Evolutionary conservation across 2,113 vertebrate genomes (phyloP).

Genomic region (Oceanites oceanicus): DNA sequence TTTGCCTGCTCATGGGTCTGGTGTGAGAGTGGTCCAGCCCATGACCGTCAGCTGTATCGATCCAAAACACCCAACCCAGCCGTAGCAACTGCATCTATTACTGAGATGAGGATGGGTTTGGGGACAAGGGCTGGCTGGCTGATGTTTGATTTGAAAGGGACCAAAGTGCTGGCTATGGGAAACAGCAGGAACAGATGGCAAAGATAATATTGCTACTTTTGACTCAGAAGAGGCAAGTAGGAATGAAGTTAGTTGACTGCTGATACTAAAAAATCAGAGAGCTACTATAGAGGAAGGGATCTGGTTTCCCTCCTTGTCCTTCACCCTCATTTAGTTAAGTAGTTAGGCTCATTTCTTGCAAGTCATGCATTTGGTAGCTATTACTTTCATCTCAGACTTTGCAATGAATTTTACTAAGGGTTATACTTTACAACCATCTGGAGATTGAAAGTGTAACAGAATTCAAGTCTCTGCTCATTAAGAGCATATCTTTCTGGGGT

Average conservation of each 20-base stretch:
- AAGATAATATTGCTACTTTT: neutral
- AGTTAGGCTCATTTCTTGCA: neutral
- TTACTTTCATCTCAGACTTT: neutral
- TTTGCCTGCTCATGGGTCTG: neutral
- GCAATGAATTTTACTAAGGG: neutral
- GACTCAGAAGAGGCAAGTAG: neutral
- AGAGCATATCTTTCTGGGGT: neutral
- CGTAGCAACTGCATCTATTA: neutral
- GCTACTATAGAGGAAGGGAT: neutral
- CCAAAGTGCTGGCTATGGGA: neutral
- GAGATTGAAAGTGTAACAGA: neutral
- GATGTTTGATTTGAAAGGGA: neutral
- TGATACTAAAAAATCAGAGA: neutral
- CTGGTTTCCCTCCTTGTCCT: neutral
- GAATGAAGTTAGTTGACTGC: neutral
- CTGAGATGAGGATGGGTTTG: neutral
- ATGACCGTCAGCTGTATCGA: neutral
- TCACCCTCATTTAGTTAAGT: neutral
- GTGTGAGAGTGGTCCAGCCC: neutral
- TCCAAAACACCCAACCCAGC: neutral
- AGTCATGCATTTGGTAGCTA: neutral
- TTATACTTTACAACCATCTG: neutral
- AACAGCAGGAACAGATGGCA: neutral
- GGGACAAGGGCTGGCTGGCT: neutral
- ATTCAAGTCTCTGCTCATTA: neutral